Conservation (phyloP, 2,888 invertebrate species). For the Troides helena region DNA sequence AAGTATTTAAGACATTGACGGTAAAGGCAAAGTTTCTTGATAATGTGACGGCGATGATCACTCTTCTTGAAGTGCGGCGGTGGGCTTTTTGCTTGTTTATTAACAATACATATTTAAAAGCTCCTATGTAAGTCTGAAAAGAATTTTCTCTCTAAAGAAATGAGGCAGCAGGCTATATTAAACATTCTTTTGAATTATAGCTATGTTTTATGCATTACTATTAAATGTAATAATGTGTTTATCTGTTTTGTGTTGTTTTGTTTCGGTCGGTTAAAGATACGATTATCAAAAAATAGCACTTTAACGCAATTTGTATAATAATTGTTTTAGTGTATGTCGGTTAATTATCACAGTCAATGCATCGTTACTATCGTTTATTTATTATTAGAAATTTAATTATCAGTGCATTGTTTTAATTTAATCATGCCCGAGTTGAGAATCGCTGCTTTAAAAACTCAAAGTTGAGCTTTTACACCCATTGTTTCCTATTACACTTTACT, state of each 20-base stretch:
- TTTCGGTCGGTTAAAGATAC: too few species aligned
- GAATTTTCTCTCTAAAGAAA: slow-evolving; percentile 29
- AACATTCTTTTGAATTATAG: slow-evolving; percentile 28
- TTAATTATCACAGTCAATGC: slow-evolving; percentile 11
- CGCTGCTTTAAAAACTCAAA: slow-evolving; percentile 19
- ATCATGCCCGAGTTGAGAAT: slow-evolving; percentile 18
- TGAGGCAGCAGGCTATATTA: slow-evolving; percentile 28
- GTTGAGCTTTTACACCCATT: slow-evolving; percentile 23
- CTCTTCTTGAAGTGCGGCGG: slow-evolving; percentile 25
- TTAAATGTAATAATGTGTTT: slow-evolving; percentile 2
- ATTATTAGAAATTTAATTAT: slow-evolving; percentile 25
- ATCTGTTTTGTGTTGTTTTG: too few species aligned
- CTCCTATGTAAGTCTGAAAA: slow-evolving; percentile 27
- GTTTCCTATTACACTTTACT: slow-evolving; percentile 22
- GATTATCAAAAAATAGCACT: too few species aligned
- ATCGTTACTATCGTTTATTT: slow-evolving; percentile 9
- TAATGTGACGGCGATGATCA: slow-evolving; percentile 24
- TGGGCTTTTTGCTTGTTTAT: slow-evolving; percentile 29
- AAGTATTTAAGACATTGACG: not conserved
- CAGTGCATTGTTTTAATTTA: slow-evolving; percentile 27
- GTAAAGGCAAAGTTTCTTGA: slow-evolving; percentile 12
- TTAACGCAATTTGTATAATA: not conserved
- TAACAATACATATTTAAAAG: slow-evolving; percentile 31
- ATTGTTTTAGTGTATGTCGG: not conserved
- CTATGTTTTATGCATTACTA: slow-evolving; percentile 7